These are phyloP conservation scores for Phoenicopterus ruber DNA, from an alignment of 2,113 vertebrate genomes.

Conservation along the genomic window DNA sequence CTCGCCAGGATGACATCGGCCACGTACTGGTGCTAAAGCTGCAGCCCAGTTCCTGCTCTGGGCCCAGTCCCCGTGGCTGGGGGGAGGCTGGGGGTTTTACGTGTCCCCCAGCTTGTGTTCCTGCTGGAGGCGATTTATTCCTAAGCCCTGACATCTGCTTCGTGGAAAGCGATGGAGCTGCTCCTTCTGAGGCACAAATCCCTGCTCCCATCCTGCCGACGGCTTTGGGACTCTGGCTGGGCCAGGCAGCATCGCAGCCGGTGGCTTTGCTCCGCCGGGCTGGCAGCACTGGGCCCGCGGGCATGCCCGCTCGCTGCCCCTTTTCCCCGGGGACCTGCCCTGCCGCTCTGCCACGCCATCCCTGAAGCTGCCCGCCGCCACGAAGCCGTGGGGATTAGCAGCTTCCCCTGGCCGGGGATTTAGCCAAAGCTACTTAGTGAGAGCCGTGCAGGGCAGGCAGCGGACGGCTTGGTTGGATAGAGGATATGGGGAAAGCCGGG, in stretches of 20 bases:
- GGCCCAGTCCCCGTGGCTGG: background rate
- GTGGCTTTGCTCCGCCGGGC: accelerated
- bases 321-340: background rate
- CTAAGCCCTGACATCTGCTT: background rate
- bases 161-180: background rate
- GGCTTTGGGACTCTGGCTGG: background rate
- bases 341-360: background rate
- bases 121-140: background rate
- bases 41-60: background rate
- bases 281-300: accelerated
- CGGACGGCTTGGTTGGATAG: background rate
- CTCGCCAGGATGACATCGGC: accelerated
- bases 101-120: background rate
- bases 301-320: accelerated
- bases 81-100: background rate
- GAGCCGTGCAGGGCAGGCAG: accelerated
- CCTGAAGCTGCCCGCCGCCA: background rate
- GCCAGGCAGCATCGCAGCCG: background rate
- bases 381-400: background rate
- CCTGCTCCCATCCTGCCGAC: background rate
- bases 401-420: background rate
- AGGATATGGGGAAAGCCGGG: background rate
- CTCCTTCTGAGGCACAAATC: background rate
- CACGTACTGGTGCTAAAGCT: background rate
- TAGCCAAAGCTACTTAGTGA: constrained; percentile 34